Evolutionary conservation across 2,113 vertebrate genomes (phyloP).

Genomic region (Neogale vison): DNA sequence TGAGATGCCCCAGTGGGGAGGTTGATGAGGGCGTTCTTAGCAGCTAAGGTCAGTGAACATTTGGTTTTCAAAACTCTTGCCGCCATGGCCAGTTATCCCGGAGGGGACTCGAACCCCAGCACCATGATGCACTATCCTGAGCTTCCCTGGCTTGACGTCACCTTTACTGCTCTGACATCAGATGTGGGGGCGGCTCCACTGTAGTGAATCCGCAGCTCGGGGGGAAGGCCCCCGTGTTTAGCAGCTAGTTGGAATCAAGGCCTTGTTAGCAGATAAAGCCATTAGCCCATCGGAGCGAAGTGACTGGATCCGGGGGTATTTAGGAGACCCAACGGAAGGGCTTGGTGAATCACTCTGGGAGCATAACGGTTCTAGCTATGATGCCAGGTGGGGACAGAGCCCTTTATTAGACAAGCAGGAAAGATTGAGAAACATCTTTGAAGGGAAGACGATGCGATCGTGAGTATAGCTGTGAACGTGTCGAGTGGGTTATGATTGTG

Average conservation of each 20-base stretch:
- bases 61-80: neutral
- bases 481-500: fast-evolving
- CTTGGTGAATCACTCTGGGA: neutral
- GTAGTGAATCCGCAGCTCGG: neutral
- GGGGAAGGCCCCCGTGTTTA: neutral
- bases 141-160: neutral
- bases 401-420: neutral
- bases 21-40: neutral
- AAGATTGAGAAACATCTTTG: neutral
- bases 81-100: neutral
- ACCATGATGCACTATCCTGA: neutral
- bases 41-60: neutral
- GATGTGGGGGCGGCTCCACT: neutral
- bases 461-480: neutral
- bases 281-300: neutral
- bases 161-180: neutral
- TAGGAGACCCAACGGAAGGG: neutral
- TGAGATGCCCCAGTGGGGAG: neutral
- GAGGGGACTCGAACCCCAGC: neutral
- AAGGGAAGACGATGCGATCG: neutral
- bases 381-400: neutral
- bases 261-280: neutral
- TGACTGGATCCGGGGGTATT: neutral
- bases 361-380: neutral
- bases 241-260: neutral